Conservation (phyloP, 2,888 invertebrate species). For the Melolontha melolontha region DNA sequence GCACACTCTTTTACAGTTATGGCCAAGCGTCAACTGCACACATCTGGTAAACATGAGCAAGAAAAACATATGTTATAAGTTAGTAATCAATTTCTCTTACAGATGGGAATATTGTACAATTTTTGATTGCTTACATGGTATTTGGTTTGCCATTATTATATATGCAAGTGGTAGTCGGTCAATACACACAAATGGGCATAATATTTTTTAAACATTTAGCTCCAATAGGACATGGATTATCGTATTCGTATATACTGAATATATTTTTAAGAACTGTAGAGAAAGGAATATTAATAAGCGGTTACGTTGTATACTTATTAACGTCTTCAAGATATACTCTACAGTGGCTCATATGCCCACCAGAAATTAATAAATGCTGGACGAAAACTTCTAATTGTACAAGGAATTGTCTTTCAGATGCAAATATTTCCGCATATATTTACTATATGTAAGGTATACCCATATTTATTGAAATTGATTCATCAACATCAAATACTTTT, state of each 20-base stretch:
- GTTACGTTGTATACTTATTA: slow-evolving; percentile 46
- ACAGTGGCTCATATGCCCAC: slow-evolving; percentile 47
- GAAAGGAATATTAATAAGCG: slow-evolving; percentile 42
- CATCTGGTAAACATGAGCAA: background rate
- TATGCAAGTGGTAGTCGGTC: slow-evolving; percentile 49
- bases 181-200: slow-evolving; percentile 48
- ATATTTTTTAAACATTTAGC: slow-evolving; percentile 46
- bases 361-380: slow-evolving; percentile 44
- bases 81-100: background rate
- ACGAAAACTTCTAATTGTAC: slow-evolving; percentile 13
- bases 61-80: background rate
- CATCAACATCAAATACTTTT: slow-evolving; percentile 9
- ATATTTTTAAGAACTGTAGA: slow-evolving; percentile 39
- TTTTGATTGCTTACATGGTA: slow-evolving; percentile 42
- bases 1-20: slow-evolving; percentile 6
- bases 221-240: slow-evolving; percentile 48
- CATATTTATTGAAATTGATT: no score
- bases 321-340: slow-evolving; percentile 34
- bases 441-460: slow-evolving; percentile 46
- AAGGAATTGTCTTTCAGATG: slow-evolving; percentile 38
- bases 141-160: slow-evolving; percentile 51
- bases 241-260: slow-evolving; percentile 43
- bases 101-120: slow-evolving; percentile 47
- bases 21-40: background rate
- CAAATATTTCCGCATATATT: slow-evolving; percentile 38